phyloP scores from a whole-genome alignment of 2,113 vertebrate species.

The Coptodon rendalli region DNA sequence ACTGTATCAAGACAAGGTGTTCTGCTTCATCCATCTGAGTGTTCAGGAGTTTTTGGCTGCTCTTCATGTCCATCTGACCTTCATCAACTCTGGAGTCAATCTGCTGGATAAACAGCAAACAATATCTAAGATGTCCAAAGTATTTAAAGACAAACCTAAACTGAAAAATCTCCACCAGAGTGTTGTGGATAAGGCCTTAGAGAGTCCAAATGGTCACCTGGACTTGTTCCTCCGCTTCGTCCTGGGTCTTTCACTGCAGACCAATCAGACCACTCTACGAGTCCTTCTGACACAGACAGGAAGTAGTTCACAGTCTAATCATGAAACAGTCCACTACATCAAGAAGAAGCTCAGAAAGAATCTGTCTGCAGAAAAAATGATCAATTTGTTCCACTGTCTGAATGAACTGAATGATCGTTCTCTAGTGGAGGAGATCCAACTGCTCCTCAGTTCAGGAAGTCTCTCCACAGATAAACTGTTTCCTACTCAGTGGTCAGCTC shows the following conservation, averaged over 20 bases:
- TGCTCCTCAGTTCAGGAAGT: neutral
- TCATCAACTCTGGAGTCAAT: neutral
- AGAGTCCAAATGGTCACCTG: neutral
- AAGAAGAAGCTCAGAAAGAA: neutral
- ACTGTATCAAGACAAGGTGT: neutral
- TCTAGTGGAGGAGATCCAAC: neutral
- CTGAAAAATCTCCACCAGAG: neutral
- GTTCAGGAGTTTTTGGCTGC: neutral
- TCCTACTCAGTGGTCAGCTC: neutral
- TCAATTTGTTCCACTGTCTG: neutral
- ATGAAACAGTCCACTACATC: neutral
- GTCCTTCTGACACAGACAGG: neutral
- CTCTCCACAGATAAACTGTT: neutral
- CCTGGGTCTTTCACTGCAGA: neutral
- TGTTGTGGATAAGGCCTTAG: neutral
- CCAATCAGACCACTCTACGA: neutral
- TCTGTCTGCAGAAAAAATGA: neutral
- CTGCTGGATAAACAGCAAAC: neutral
- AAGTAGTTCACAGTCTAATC: neutral
- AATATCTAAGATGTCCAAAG: neutral
- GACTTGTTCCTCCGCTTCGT: neutral
- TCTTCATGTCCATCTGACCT: neutral
- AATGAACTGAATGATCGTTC: neutral
- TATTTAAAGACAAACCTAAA: neutral
- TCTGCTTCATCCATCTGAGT: neutral